Conservation (phyloP, 1,140 invertebrate genomes). For the Leptopilina boulardi region DNA sequence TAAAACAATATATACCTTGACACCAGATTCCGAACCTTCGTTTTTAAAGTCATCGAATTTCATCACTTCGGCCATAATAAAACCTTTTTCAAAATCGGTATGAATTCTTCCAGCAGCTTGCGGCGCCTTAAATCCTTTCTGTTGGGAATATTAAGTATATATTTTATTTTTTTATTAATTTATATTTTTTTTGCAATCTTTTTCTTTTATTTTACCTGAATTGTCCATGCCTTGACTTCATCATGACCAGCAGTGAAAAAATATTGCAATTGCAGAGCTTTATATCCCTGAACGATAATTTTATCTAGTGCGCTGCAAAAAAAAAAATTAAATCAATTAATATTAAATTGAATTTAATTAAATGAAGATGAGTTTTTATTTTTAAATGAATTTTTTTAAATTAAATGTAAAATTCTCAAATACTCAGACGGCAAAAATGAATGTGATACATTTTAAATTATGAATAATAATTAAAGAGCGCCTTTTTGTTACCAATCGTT, state of each 20-base stretch:
- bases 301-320: conserved; percentile 91
- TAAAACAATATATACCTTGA: conserved; percentile 80
- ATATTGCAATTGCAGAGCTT: conserved; percentile 95
- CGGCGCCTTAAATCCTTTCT: conserved; percentile 98
- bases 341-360: background rate
- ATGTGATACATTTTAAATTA: no score
- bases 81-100: conserved; percentile 99
- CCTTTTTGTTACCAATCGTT: no score
- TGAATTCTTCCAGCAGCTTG: conserved; percentile 99
- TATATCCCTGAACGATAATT: conserved; percentile 98
- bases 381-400: no score
- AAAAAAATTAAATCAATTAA: conserved; percentile 38
- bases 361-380: no score
- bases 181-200: conserved; percentile 28
- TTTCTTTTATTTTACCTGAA: conserved; percentile 84
- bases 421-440: no score
- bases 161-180: conserved; percentile 30
- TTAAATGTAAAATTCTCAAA: no score
- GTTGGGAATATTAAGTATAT: conserved; percentile 59
- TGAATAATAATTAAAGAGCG: no score
- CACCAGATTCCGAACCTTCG: conserved; percentile 92
- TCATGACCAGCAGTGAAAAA: conserved; percentile 98
- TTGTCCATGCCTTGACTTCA: conserved; percentile 99
- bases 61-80: conserved; percentile 99
- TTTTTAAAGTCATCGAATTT: conserved; percentile 98